Conservation (phyloP, 2,797 vertebrate species). For the Mormyrus hasselquistii region DNA sequence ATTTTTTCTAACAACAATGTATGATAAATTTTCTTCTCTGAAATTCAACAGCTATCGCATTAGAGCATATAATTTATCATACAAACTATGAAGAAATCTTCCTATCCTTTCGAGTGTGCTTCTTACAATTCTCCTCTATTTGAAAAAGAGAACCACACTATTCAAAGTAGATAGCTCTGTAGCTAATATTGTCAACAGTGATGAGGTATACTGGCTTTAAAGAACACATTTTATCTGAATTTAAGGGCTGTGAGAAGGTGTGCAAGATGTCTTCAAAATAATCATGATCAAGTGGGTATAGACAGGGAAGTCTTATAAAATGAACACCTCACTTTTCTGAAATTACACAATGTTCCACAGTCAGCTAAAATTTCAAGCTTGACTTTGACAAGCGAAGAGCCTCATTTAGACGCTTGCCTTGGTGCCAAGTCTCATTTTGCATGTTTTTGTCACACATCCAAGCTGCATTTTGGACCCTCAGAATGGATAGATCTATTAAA, state of each 20-base stretch:
- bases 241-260: not conserved
- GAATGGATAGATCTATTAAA: not conserved
- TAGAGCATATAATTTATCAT: not conserved
- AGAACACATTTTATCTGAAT: not conserved
- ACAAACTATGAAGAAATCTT: not conserved
- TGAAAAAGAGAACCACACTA: not conserved
- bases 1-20: not conserved
- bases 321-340: not conserved
- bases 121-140: not conserved
- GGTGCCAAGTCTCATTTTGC: not conserved
- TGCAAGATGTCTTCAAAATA: not conserved
- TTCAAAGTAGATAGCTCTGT: not conserved
- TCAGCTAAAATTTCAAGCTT: not conserved
- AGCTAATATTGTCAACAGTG: not conserved
- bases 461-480: not conserved
- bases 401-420: not conserved
- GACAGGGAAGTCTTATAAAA: not conserved
- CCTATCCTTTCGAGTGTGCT: not conserved
- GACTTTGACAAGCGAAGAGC: not conserved
- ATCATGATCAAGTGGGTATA: not conserved
- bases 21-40: not conserved
- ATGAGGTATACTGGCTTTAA: not conserved
- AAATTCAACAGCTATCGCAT: not conserved
- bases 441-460: constrained; percentile 7
- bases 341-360: not conserved